These are phyloP conservation scores for Sandelia bainsii DNA, from an alignment of 2,797 vertebrate genomes.

Conservation along the genomic window DNA sequence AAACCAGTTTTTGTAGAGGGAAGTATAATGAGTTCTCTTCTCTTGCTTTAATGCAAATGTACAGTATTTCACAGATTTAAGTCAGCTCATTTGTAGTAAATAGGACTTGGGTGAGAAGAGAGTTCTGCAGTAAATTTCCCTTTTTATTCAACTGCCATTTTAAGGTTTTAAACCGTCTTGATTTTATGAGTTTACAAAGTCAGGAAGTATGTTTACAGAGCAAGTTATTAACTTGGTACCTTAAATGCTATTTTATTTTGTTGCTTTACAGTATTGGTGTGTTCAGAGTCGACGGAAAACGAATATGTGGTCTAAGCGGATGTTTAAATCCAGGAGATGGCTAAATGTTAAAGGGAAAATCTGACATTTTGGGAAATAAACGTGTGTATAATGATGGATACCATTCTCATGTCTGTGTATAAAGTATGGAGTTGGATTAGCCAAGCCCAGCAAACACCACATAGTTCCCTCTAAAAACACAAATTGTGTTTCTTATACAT, in stretches of 20 bases:
- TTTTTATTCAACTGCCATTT: slow-evolving; percentile 59
- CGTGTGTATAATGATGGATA: background rate
- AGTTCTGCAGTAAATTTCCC: slow-evolving; percentile 35
- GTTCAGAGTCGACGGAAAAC: slow-evolving; percentile 27
- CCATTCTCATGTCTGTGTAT: background rate
- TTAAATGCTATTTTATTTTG: slow-evolving; percentile 33
- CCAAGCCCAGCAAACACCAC: background rate
- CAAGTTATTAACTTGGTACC: slow-evolving; percentile 57
- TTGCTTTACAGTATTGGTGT: slow-evolving; percentile 53
- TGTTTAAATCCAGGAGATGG: slow-evolving; percentile 12
- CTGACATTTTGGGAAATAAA: slow-evolving; percentile 25
- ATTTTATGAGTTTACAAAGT: slow-evolving; percentile 69
- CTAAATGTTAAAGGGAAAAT: slow-evolving; percentile 17
- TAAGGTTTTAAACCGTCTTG: slow-evolving; percentile 53
- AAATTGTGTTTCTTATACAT: background rate
- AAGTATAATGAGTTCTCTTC: slow-evolving; percentile 36
- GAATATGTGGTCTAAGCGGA: slow-evolving; percentile 18
- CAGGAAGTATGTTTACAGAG: slow-evolving; percentile 76
- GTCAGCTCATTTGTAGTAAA: slow-evolving; percentile 39
- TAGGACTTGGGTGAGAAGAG: slow-evolving; percentile 34
- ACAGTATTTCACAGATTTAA: slow-evolving; percentile 62
- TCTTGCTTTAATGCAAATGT: slow-evolving; percentile 54
- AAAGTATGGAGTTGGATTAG: background rate
- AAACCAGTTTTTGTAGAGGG: slow-evolving; percentile 32
- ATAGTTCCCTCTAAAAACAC: background rate